phyloP scores from a whole-genome alignment of 2,797 vertebrate species.

The Crypturellus tataupa region DNA sequence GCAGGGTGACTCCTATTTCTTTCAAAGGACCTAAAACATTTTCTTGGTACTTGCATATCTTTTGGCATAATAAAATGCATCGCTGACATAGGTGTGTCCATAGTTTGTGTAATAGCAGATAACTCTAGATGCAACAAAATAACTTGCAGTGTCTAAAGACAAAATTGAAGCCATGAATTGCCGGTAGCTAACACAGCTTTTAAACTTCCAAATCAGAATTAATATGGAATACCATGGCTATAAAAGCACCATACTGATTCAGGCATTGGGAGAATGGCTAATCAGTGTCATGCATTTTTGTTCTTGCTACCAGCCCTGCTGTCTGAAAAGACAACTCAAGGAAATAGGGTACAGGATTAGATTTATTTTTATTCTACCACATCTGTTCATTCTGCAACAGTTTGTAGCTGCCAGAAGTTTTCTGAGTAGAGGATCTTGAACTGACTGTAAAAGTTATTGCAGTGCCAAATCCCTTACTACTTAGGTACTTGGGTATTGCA shows the following conservation, averaged over 20 bases:
- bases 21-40: neutral
- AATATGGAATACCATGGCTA: neutral
- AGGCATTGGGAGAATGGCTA: neutral
- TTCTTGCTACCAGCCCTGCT: neutral
- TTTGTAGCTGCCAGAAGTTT: neutral
- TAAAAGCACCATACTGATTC: neutral
- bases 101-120: neutral
- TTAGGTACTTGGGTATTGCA: neutral
- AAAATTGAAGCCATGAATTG: neutral
- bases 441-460: neutral
- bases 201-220: neutral
- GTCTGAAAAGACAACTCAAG: neutral
- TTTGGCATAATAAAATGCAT: neutral
- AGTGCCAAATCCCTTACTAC: neutral
- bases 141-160: neutral
- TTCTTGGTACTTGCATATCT: neutral
- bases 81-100: neutral
- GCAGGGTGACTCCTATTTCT: neutral
- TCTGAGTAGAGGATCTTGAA: neutral
- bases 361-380: neutral
- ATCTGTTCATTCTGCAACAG: neutral
- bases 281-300: neutral
- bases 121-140: neutral
- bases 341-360: neutral
- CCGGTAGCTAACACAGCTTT: neutral